Evolutionary conservation across 1,140 invertebrate genomes (phyloP), one percentile per base, ranked within the genome.

Genomic region (Zaprionus tsacasi): DNA sequence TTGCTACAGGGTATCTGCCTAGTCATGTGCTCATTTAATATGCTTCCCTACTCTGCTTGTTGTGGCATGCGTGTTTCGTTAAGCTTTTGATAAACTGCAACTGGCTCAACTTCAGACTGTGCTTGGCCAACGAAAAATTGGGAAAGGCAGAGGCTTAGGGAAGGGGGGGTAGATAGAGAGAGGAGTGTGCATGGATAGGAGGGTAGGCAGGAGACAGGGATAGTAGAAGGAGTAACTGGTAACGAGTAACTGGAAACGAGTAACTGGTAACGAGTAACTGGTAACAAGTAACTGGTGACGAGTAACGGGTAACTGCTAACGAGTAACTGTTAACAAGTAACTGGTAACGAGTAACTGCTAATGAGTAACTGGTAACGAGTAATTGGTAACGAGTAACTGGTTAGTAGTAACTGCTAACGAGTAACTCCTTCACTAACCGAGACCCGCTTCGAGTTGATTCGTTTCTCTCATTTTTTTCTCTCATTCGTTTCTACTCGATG

Each of bases 61-160:
- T 57, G 52, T 50, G 17, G 6, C 10, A 17, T 73, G 64, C 52
- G 58, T 70, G 60, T 36, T 59, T 71, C 58, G 61, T 70, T 79
- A 81, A 88, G 85, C 85, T 88, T 89, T 88, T 88, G 85, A 88
- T 88, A 89, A 89, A 88, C 80, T 88, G 85, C 70, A 40, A 7
- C 40, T 45, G 13, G 57, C 63, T 61, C 40, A 67, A 55, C 50
- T 67, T 56, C n/a, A 38, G 59, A 73, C 27, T 67, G 21, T 67
- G 56, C 33, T 11, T 35, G 56, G 17, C 15, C 6, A 36, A 33
- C 58, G 33, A 64, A 68, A 60, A 70, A 56, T 30, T 66, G 17
- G 33, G 15, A 21, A 13, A 21, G 21, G 21, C 21, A 21, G 21
- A 21, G 21, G 21, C 21, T 21, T 2, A 21, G 21, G 1, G 11